These are phyloP conservation scores for Onychorhynchus coronatus DNA, from an alignment of 2,113 vertebrate species.

Conservation along the genomic window DNA sequence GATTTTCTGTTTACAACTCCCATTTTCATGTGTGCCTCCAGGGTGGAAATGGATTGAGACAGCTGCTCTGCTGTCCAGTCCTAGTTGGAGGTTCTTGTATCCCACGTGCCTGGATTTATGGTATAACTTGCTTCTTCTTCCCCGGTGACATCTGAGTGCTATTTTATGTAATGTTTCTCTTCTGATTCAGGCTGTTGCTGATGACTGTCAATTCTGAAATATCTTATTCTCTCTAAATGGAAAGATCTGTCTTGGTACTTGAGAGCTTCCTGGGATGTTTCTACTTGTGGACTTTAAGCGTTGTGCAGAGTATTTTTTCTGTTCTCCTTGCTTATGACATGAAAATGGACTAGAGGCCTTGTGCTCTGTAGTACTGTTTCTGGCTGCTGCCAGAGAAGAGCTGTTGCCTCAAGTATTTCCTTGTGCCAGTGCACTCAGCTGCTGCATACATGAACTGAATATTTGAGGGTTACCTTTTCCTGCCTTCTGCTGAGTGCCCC, in stretches of 20 bases:
- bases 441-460: neutral
- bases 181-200: neutral
- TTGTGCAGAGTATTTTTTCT: neutral
- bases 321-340: neutral
- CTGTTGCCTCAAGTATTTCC: neutral
- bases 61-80: neutral
- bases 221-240: neutral
- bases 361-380: neutral
- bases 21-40: neutral
- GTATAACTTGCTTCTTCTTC: neutral
- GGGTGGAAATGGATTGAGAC: neutral
- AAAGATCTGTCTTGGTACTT: neutral
- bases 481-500: neutral
- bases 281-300: neutral
- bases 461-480: neutral
- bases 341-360: neutral
- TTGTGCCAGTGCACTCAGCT: neutral
- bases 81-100: neutral
- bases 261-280: neutral
- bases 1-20: neutral
- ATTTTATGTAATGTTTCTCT: neutral
- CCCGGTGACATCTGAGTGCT: neutral
- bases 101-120: neutral
- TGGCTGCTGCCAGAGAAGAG: neutral
- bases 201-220: neutral